Conservation (phyloP, 1,140 invertebrate species). For the Lordiphosa mommai region DNA sequence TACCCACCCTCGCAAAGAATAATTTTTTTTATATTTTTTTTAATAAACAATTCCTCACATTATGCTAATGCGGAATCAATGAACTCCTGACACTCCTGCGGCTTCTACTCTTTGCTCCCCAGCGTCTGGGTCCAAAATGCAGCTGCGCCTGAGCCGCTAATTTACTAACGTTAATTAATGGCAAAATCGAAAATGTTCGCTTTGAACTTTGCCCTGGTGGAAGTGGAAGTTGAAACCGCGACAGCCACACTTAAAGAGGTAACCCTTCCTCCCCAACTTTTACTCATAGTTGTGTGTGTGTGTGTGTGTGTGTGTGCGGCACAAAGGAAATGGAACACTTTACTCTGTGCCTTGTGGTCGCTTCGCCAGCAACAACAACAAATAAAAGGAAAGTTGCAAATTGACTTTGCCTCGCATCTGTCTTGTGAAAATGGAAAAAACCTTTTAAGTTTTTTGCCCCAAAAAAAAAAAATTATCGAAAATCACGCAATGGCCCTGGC, state of each 20-base stretch:
- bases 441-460: constrained; percentile 30
- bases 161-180: constrained; percentile 75
- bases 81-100: background rate
- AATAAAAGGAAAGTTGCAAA: constrained; percentile 39
- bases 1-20: too few relatives aligned
- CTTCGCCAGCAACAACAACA: background rate
- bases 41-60: too few relatives aligned
- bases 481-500: constrained; percentile 30
- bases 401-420: constrained; percentile 34
- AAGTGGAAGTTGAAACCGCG: constrained; percentile 30
- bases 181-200: constrained; percentile 65
- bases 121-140: constrained; percentile 16
- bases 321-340: constrained; percentile 72
- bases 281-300: background rate
- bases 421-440: constrained; percentile 19
- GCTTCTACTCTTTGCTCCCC: background rate
- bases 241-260: constrained; percentile 48
- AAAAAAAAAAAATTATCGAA: constrained; percentile 20
- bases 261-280: background rate
- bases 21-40: too few relatives aligned
- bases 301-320: constrained; percentile 6
- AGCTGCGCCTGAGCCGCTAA: constrained; percentile 39
- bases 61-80: too few relatives aligned
- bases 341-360: constrained; percentile 26
- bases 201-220: constrained; percentile 59